These are phyloP conservation scores for Prosopocoilus inquinatus DNA, from an alignment of 2,888 invertebrate genomes.

Conservation along the genomic window DNA sequence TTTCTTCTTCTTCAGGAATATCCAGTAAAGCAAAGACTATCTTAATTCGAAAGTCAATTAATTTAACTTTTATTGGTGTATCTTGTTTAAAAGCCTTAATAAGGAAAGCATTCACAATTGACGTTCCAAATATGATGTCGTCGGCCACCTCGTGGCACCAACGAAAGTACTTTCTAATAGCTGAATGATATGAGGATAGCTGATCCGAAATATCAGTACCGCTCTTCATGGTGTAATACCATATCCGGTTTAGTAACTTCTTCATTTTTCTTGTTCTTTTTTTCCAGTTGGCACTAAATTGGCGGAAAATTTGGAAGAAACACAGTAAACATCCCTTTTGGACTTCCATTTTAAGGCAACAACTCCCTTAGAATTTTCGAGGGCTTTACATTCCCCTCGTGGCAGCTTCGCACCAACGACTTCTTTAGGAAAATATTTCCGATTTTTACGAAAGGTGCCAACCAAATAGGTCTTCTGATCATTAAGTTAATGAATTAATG, in stretches of 20 bases:
- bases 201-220: slow-evolving; percentile 1
- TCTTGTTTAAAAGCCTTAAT: too few species aligned
- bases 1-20: background rate
- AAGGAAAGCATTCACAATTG: too few species aligned
- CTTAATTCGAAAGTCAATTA: background rate
- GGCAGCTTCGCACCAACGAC: background rate
- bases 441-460: slow-evolving; percentile 1
- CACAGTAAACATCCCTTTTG: background rate
- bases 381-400: too few species aligned
- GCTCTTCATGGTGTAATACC: background rate
- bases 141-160: background rate
- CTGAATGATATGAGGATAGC: slow-evolving; percentile 1
- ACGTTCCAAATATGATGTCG: too few species aligned
- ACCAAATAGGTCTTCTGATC: background rate
- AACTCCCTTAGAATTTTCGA: too few species aligned
- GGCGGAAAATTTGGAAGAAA: slow-evolving; percentile 1
- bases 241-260: slow-evolving; percentile 1
- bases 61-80: background rate
- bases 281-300: background rate
- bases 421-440: slow-evolving; percentile 2
- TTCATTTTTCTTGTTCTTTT: background rate
- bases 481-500: background rate
- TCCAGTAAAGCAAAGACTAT: background rate
- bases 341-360: background rate
- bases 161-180: background rate